These are phyloP conservation scores for Eristalis intricaria DNA, from an alignment of 2,888 invertebrate species.

Conservation along the genomic window DNA sequence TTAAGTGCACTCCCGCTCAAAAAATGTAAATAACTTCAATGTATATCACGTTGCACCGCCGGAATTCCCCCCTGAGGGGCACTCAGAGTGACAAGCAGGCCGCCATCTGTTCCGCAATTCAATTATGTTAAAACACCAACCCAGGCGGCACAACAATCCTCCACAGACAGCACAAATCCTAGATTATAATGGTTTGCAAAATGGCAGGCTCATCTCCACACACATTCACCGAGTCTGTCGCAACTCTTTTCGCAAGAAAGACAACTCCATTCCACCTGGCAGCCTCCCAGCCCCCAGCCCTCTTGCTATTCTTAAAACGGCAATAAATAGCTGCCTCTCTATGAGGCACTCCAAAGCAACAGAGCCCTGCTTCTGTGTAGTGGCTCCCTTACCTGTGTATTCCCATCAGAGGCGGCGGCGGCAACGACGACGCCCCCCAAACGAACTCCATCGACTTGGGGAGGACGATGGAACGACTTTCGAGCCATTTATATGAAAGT, in stretches of 20 bases:
- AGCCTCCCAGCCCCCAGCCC: neutral
- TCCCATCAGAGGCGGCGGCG: conserved; percentile 11
- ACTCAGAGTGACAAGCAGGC: neutral
- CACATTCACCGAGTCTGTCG: conserved; percentile 1
- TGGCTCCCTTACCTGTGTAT: conserved; percentile 50
- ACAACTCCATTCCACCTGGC: neutral
- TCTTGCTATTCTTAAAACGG: conserved; percentile 43
- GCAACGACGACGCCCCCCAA: neutral
- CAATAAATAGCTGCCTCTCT: conserved; percentile 62
- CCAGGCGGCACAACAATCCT: conserved; percentile 5
- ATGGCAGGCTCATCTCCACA: conserved; percentile 25
- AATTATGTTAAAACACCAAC: conserved; percentile 49
- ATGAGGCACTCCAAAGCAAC: conserved; percentile 26
- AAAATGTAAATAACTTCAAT: too few relatives aligned
- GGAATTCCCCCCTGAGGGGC: neutral
- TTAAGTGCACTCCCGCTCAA: too few relatives aligned
- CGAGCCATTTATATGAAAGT: conserved; percentile 73
- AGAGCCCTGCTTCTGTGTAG: conserved; percentile 20
- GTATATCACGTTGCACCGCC: neutral
- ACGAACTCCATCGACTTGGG: conserved; percentile 3
- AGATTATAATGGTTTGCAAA: conserved; percentile 59
- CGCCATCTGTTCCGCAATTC: conserved; percentile 42
- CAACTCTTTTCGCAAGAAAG: conserved; percentile 23
- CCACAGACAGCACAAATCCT: conserved; percentile 43
- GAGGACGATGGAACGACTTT: conserved; percentile 5